Evolutionary conservation across 2,113 vertebrate genomes (phyloP).

Genomic region (Laterallus jamaicensis): DNA sequence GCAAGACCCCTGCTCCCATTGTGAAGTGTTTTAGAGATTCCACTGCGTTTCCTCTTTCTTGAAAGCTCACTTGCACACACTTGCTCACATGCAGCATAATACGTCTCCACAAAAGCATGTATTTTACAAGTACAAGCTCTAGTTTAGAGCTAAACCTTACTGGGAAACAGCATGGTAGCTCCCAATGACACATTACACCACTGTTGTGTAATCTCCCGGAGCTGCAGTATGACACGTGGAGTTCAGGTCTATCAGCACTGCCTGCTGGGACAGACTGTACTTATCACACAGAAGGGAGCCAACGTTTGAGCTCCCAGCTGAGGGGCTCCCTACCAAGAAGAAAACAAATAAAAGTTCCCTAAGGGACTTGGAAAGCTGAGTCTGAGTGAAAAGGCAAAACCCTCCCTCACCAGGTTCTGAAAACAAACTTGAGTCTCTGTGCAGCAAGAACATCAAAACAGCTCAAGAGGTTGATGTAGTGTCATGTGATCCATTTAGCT

Average conservation of each 20-base stretch:
- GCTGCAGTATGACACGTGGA: neutral
- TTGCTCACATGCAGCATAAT: neutral
- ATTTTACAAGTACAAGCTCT: neutral
- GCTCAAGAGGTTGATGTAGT: neutral
- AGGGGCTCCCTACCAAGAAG: neutral
- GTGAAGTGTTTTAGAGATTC: neutral
- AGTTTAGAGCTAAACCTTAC: neutral
- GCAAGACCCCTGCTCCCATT: neutral
- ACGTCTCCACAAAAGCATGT: neutral
- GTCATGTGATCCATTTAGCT: neutral
- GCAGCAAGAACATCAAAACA: neutral
- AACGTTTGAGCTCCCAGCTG: neutral
- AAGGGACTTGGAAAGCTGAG: neutral
- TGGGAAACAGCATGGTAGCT: neutral
- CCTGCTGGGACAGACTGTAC: neutral
- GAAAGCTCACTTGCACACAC: neutral
- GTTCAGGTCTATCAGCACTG: neutral
- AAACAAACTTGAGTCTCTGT: neutral
- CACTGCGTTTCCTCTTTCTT: neutral
- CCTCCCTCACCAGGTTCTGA: neutral
- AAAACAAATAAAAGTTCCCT: neutral
- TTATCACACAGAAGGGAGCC: neutral
- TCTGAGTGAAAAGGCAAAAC: neutral
- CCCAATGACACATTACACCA: neutral
- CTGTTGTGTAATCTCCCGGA: neutral